Base-by-base conservation (phyloP, 2,888 invertebrate genomes). In the Trilocha varians region DNA sequence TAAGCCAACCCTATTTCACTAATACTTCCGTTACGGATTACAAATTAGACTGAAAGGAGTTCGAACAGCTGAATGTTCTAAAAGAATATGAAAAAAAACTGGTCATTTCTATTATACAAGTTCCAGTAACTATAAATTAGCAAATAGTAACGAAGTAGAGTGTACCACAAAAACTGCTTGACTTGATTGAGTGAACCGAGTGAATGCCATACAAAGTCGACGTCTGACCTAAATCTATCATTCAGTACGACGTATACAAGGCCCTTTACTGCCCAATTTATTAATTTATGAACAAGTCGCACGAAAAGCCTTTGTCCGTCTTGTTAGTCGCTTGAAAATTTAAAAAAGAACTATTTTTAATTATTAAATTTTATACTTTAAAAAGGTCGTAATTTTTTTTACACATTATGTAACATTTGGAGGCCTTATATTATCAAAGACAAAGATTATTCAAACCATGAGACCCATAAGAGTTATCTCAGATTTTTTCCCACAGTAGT, bases 61-160 rank as follows among this genome's bases (percentile, higher is more conserved):
- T n/a, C n/a, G n/a, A n/a, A n/a, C n/a, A n/a, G n/a, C n/a, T n/a
- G n/a, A n/a, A n/a, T n/a, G n/a, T n/a, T n/a, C n/a, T n/a, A n/a
- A n/a, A n/a, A n/a, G n/a, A n/a, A n/a, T n/a, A n/a, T n/a, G n/a
- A n/a, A n/a, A 9, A 25, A 25, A 25, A 25, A 25, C 25, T 25
- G 11, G 25, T 25, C 2, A 4, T 9, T 25, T 25, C 11, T 25
- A 9, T 25, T 2, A 25, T 25, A 9, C 6, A 25, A 9, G 5
- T 25, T 25, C 25, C 6, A 25, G 66, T 62, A 59, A 60, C 61
- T 50, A 60, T 57, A 66, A 66, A 73, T 71, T 71, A 61, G 61
- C 69, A 73, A 77, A 70, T 73, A 66, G 65, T 72, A 62, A 60
- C 70, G 57, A 70, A 67, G 59, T 59, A 56, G 62, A 63, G 52